Conservation (phyloP, 2,797 vertebrate species). For the Falco peregrinus region DNA sequence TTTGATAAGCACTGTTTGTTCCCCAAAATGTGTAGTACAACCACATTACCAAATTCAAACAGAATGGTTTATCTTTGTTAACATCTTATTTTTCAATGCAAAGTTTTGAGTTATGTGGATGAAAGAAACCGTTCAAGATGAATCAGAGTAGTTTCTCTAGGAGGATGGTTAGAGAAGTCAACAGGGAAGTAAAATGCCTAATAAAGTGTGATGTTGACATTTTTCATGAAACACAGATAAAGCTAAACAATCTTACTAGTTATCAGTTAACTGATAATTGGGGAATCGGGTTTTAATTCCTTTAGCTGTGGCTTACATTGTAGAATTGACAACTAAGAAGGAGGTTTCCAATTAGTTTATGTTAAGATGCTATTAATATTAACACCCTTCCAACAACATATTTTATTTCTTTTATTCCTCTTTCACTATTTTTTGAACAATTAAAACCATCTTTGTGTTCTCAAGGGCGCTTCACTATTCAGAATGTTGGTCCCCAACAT, state of each 20-base stretch:
- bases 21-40: not conserved
- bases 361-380: not conserved
- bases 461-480: slow-evolving; percentile 87
- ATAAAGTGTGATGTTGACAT: not conserved
- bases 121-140: not conserved
- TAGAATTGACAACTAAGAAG: not conserved
- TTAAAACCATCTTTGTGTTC: not conserved
- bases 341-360: not conserved
- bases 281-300: not conserved
- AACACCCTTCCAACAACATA: not conserved
- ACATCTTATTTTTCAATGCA: not conserved
- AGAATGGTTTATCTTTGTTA: not conserved
- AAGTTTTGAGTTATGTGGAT: not conserved
- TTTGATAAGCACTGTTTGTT: not conserved
- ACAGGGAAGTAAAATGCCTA: not conserved
- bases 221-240: not conserved
- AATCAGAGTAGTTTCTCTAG: not conserved
- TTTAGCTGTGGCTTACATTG: not conserved
- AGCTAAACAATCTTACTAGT: not conserved
- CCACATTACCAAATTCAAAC: not conserved
- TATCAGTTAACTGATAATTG: not conserved
- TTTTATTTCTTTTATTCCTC: not conserved
- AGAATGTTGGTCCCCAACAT: slow-evolving; percentile 89
- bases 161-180: not conserved
- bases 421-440: not conserved